Evolutionary conservation across 92 coral and sea anemone species (phyloP), one percentile per base, ranked within the genome.

Genomic region (Anthopleura xanthogrammica): DNA sequence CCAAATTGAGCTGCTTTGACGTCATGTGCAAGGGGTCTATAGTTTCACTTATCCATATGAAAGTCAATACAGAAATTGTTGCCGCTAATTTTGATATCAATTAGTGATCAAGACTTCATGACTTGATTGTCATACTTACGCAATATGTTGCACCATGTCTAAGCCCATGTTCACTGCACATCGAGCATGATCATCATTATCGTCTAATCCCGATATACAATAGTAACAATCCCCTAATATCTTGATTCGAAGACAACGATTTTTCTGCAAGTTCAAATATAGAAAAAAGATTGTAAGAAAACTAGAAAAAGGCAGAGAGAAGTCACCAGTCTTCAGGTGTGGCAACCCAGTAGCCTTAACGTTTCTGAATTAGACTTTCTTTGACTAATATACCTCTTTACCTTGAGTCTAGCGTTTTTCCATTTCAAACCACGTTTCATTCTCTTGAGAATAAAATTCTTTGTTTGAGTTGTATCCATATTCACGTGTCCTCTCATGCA

Each of bases 141-240:
- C 92, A 16, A 96, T 96, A 84, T 94, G 98, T 39, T 76, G 82
- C 17, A 96, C 91, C 99, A 96, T 96, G 65, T 95, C 99, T 1
- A 91, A 92, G 0, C 99, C 99, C 99, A 96, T 96, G 79, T 94
- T 88, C 19, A 96, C 99, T 36, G 99, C 95, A 22, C 77, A 90
- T 52, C 90, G 82, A 52, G 99, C 98, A 77, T 97, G 99, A 52
- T 80, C 77, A 52, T 82, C 86, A 73, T 82, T 87, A 55, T 84
- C 95, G 24, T 97, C 99, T 74, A 97, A 83, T 48, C 99, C 99
- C 42, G 99, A 88, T 88, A 97, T 97, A 77, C 99, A 97, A 71
- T 97, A 97, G 80, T 97, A 97, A 77, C 99, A 97, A 77, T 97
- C 99, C 13, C 99, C 99, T 48, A 97, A 92, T 36, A 96, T 96